Evolutionary conservation across 2,888 invertebrate genomes (phyloP), one percentile per base, ranked within the genome.

Genomic region (Marronus borbonicus): DNA sequence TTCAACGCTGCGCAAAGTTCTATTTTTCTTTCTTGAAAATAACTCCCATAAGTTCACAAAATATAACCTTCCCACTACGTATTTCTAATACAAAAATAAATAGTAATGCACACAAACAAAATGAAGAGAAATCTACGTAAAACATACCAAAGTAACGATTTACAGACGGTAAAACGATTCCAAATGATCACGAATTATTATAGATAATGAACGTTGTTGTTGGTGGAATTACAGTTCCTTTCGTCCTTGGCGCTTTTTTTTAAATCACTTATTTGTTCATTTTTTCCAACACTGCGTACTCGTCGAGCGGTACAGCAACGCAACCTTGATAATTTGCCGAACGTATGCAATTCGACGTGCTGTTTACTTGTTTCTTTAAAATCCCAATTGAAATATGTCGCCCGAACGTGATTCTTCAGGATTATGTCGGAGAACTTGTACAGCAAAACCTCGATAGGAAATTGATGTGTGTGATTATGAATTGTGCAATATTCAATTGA

Each of bases 171-270:
- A 12, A 62, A 62, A 28, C 31, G 5, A 31, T 62, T 62, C 31
- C 62, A 31, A 28, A 28, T 62, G 3, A 62, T 62, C 28, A 62
- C 28, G 28, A 62, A 62, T 62, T 62, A 62, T 3, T 10, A 31
- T 10, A 31, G 2, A 24, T 68, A 68, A 68, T 68, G 12, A 50
- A 50, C 20, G 49, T 68, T 24, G n/a, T n/a, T n/a, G 20, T 24
- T 50, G 68, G 3, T 12, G 24, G 68, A 49, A 28, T 68, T 68
- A 68, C 50, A 28, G 49, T 68, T 28, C 2, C 50, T 5, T 68
- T 50, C 50, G 68, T 68, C 68, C 68, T 68, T 68, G 68, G 50
- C 20, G 17, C 49, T 68, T 28, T 20, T n/a, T 68, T 68, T 68
- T 28, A 50, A 50, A 44, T 65, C 17, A 7, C 1, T 65, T 65